These are phyloP conservation scores for Drosophila repletoides DNA, from an alignment of 1,140 invertebrate species.

Conservation along the genomic window DNA sequence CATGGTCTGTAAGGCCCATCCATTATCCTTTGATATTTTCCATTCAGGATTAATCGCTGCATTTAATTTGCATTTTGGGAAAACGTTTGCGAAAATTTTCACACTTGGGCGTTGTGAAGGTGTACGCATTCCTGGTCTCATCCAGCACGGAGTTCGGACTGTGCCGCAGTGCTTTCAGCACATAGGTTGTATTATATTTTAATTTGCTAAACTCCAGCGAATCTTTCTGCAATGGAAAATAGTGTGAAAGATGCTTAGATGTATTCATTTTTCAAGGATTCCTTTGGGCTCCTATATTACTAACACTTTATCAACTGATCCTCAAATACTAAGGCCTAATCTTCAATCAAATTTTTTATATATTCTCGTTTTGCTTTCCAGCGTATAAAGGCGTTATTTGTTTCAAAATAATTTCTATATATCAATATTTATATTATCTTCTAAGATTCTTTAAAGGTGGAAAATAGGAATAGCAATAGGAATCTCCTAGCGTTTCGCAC, in stretches of 20 bases:
- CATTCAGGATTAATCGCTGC: constrained; percentile 38
- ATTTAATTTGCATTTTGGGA: constrained; percentile 73
- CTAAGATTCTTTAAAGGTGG: no score
- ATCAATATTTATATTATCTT: no score
- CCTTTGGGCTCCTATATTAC: no score
- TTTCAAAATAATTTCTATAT: no score
- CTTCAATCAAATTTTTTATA: no score
- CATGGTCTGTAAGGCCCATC: constrained; percentile 36
- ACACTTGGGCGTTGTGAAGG: constrained; percentile 75
- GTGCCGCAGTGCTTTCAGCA: constrained; percentile 49
- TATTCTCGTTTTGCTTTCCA: no score
- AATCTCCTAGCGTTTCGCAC: no score
- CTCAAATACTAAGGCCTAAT: no score
- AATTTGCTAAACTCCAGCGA: constrained; percentile 74
- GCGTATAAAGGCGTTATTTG: no score
- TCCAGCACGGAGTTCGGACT: constrained; percentile 57
- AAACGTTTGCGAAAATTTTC: constrained; percentile 70
- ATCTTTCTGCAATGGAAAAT: constrained; percentile 63
- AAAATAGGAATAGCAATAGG: no score
- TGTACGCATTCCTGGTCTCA: constrained; percentile 51
- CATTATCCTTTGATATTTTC: not conserved
- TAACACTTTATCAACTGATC: no score
- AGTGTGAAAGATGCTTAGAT: not conserved
- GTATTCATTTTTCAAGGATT: no score
- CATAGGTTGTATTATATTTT: constrained; percentile 77